Evolutionary conservation across 2,888 invertebrate species (phyloP).

Genomic region (Ecdyonurus torrentis): DNA sequence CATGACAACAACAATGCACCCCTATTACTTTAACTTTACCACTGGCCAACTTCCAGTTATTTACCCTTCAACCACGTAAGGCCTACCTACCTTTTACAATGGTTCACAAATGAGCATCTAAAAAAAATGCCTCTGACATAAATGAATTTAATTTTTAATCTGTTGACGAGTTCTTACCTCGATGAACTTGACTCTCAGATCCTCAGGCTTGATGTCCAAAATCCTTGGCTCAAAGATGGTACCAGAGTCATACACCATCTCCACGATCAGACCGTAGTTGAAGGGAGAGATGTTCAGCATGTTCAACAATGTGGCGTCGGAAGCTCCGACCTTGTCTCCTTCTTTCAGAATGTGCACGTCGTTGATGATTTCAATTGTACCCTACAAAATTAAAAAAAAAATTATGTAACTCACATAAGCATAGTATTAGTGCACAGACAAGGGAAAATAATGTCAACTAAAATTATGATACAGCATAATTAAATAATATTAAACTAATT

Average conservation of each 20-base stretch:
- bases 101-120: too few species aligned
- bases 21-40: too few species aligned
- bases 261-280: conserved; percentile 91
- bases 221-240: conserved; percentile 95
- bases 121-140: too few species aligned
- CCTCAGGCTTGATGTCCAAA: conserved; percentile 95
- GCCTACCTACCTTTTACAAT: too few species aligned
- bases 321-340: conserved; percentile 96
- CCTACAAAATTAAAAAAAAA: not conserved
- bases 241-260: conserved; percentile 96
- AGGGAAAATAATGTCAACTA: too few species aligned
- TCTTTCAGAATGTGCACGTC: conserved; percentile 84
- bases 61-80: too few species aligned
- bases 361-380: conserved; percentile 98
- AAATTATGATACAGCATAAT: too few species aligned
- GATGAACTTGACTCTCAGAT: conserved; percentile 78
- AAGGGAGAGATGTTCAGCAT: conserved; percentile 99
- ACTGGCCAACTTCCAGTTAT: too few species aligned
- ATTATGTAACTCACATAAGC: not conserved
- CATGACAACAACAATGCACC: too few species aligned
- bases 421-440: too few species aligned
- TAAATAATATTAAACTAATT: too few species aligned
- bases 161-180: too few species aligned
- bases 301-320: conserved; percentile 95
- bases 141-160: not conserved